Evolutionary conservation across 1,140 invertebrate genomes (phyloP).

Genomic region (Ephestia elutella): DNA sequence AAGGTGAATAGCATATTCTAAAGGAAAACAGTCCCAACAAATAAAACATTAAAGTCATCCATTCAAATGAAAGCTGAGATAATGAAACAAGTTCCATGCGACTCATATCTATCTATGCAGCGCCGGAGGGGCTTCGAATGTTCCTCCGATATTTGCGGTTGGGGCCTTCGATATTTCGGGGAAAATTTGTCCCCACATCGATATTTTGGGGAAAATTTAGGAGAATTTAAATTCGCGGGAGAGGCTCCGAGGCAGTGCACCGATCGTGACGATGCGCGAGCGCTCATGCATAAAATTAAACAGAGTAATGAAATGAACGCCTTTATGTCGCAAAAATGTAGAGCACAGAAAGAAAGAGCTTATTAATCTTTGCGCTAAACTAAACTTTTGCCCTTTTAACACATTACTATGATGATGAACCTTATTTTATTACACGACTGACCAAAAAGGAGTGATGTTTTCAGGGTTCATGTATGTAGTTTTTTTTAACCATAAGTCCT

Average conservation of each 20-base stretch:
- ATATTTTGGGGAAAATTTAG: slow-evolving; percentile 28
- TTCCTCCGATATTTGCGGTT: slow-evolving; percentile 9
- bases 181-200: neutral
- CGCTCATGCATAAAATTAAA: slow-evolving; percentile 64
- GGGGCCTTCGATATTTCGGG: neutral
- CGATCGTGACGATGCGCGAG: slow-evolving; percentile 39
- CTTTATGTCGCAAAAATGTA: slow-evolving; percentile 1
- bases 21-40: neutral
- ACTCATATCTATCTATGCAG: slow-evolving; percentile 5
- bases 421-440: no score
- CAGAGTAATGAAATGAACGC: slow-evolving; percentile 53
- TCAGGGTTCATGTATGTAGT: no score
- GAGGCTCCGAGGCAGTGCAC: slow-evolving; percentile 28
- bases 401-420: no score
- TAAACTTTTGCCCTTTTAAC: no score
- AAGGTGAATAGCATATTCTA: no score
- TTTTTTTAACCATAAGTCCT: no score
- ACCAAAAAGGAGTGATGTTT: no score
- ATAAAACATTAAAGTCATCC: neutral
- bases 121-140: neutral
- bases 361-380: no score
- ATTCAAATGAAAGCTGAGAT: neutral
- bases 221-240: slow-evolving; percentile 13
- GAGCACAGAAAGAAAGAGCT: neutral
- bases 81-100: neutral